Evolutionary conservation across 2,113 vertebrate species (phyloP), one percentile per base, ranked within the genome.

Genomic region (Pelodiscus sinensis): DNA sequence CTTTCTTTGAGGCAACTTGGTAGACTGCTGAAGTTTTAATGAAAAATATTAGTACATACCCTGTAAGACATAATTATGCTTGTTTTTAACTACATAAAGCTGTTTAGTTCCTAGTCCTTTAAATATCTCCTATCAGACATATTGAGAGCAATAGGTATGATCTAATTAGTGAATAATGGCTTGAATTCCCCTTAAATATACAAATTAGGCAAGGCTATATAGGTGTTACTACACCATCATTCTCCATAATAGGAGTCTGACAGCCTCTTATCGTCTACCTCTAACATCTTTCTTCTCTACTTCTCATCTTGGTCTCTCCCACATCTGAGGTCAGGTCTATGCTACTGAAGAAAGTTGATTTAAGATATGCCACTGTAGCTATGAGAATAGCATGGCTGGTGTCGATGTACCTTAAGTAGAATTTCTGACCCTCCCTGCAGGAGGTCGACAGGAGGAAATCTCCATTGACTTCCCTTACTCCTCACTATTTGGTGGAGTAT

Each of bases 141-240:
- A n/a, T 31, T 77, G 79, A 57, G 15, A 86, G 84, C 75, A 68
- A 38, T n/a, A 55, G 2, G 0, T 31, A 83, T 89, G 25, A 31
- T 62, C 60, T 88, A 86, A 82, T 83, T 85, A 88, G 22, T 0
- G 0, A 52, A 81, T 35, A 51, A 62, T 83, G 58, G 44, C 88
- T 55, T 93, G 81, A 92, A 83, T 85, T 80, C 2, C 35, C 35
- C 89, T 92, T 90, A 86, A 86, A 52, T 77, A 88, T 8, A n/a
- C 21, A 27, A 29, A 73, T 31, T 65, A 15, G 0, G 1, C 81
- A 89, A 89, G 91, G 62, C 11, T 38, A 25, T 68, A 31, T 27
- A n/a, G 11, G 81, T 82, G 16, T 56, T 82, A 80, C 8, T 50
- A 78, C 29, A 18, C 4, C 50, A 82, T 77, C 85, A 55, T 89